These are phyloP conservation scores for Delichon dasypus DNA, from an alignment of 2,797 vertebrate genomes.

Conservation along the genomic window DNA sequence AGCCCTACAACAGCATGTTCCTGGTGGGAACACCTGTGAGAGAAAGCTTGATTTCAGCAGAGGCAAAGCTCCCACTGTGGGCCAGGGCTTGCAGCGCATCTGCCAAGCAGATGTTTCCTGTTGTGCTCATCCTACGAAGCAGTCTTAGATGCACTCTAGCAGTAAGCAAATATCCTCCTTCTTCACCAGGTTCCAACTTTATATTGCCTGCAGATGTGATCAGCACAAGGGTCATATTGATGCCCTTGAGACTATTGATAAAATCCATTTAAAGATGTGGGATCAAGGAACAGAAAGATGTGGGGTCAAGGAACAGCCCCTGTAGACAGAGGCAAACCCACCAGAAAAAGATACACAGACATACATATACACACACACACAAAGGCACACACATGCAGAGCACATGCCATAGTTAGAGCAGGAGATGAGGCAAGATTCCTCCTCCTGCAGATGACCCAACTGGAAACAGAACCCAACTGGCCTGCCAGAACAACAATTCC, in stretches of 20 bases:
- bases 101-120: neutral
- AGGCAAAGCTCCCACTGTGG: neutral
- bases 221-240: neutral
- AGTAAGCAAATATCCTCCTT: neutral
- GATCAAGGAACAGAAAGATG: neutral
- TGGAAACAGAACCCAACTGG: neutral
- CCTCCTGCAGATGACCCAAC: neutral
- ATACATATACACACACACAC: too few relatives aligned
- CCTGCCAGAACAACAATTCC: neutral
- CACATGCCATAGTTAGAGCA: neutral
- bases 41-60: neutral
- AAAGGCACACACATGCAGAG: neutral
- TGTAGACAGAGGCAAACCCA: neutral
- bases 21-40: neutral
- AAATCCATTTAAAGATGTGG: neutral
- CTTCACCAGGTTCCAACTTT: neutral
- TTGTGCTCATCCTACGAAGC: neutral
- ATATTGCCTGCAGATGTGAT: neutral
- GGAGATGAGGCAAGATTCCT: neutral
- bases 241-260: neutral
- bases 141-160: neutral
- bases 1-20: rapidly evolving
- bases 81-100: neutral
- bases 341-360: neutral
- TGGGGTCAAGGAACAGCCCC: neutral